Percentiles rank a stretch among this genome's conserved stretches.
These are phyloP conservation scores for Acrobasis repandana DNA, from an alignment of 2,888 invertebrate species.

Conservation along the genomic window DNA sequence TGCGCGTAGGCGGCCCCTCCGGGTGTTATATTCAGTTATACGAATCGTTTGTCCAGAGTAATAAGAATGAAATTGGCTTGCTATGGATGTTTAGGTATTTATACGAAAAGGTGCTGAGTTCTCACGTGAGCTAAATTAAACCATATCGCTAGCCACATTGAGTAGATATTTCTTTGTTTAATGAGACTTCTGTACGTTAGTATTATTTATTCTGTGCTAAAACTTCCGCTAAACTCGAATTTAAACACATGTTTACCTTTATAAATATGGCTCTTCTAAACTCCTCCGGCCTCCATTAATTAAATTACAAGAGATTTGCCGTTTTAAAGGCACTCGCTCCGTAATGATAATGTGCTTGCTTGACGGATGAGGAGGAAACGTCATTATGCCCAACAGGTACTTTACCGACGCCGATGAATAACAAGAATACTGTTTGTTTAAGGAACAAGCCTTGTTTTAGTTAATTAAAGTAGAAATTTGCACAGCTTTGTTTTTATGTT, in stretches of 20 bases:
- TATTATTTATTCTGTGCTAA: too few relatives aligned
- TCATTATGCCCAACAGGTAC: neutral
- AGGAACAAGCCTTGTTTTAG: neutral
- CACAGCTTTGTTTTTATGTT: neutral
- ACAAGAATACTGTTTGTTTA: neutral
- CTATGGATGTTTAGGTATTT: too few relatives aligned
- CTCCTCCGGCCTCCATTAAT: neutral
- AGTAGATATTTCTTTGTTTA: too few relatives aligned
- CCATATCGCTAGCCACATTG: too few relatives aligned
- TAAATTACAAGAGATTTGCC: slow-evolving; percentile 10
- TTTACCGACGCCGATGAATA: neutral
- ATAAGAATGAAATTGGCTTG: too few relatives aligned
- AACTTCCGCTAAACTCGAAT: too few relatives aligned
- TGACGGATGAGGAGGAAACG: neutral
- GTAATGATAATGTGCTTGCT: neutral
- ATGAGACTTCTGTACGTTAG: too few relatives aligned
- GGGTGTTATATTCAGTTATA: too few relatives aligned
- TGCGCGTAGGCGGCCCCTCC: too few relatives aligned
- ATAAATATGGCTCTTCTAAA: neutral
- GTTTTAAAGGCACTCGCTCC: neutral
- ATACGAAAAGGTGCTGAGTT: too few relatives aligned
- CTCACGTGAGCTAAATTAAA: too few relatives aligned
- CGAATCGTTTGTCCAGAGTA: too few relatives aligned
- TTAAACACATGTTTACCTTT: neutral
- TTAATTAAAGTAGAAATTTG: neutral